These are phyloP conservation scores for Bombus waltoni DNA, from an alignment of 1,140 invertebrate species.

Conservation along the genomic window DNA sequence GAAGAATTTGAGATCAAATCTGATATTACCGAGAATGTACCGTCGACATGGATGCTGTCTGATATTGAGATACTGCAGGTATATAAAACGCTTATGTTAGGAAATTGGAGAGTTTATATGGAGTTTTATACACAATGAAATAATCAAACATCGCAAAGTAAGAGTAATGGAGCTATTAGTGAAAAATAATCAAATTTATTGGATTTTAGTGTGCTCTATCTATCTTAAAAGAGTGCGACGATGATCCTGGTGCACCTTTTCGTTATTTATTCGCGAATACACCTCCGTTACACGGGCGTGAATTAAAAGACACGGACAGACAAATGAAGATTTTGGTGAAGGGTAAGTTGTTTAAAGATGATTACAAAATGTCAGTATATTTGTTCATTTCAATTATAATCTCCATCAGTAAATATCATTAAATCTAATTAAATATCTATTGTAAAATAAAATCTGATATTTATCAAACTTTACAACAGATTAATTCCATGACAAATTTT, in stretches of 20 bases:
- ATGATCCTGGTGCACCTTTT: conserved; percentile 42
- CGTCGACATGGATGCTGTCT: conserved; percentile 4
- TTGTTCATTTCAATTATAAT: neutral
- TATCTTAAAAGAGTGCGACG: neutral
- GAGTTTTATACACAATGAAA: neutral
- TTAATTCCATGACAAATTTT: neutral
- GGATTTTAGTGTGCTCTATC: conserved; percentile 41
- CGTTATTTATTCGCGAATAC: conserved; percentile 40
- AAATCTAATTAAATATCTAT: neutral
- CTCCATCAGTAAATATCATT: neutral
- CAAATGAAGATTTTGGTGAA: conserved; percentile 43
- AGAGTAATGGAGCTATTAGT: too few relatives aligned
- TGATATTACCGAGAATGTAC: neutral
- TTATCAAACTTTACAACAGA: neutral
- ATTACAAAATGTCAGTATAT: neutral
- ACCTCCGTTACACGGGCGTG: neutral
- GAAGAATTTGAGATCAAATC: neutral
- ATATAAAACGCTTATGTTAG: neutral
- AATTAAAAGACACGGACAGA: conserved; percentile 37
- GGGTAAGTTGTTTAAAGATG: conserved; percentile 20
- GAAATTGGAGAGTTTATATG: neutral
- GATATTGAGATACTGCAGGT: conserved; percentile 54
- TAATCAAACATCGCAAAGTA: neutral
- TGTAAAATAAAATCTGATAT: too few relatives aligned
- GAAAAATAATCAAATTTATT: conserved; percentile 11